Percentiles rank a stretch among this genome's conserved stretches.
Evolutionary conservation across 2,113 vertebrate species (phyloP).

Genomic region (Gasterosteus nipponicus): DNA sequence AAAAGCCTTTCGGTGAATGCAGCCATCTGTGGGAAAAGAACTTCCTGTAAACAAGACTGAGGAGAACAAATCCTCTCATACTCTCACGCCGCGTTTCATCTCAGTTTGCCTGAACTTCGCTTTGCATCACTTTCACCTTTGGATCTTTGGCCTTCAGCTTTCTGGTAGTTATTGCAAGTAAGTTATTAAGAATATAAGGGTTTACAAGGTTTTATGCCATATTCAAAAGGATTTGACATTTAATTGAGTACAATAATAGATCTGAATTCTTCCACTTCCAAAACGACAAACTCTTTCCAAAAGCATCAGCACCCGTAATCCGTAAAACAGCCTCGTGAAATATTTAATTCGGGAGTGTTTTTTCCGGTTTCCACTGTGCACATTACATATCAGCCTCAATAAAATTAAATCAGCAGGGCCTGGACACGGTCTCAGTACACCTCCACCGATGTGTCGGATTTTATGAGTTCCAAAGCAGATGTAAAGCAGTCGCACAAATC

Average conservation of each 20-base stretch:
- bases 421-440: slow-evolving; percentile 50
- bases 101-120: slow-evolving; percentile 28
- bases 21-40: slow-evolving; percentile 79
- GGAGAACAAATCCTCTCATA: slow-evolving; percentile 79
- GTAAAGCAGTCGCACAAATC: slow-evolving; percentile 31
- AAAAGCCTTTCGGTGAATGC: slow-evolving; percentile 78
- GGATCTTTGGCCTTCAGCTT: slow-evolving; percentile 21
- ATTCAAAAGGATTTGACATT: not conserved
- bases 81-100: slow-evolving; percentile 71
- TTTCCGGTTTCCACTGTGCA: slow-evolving; percentile 27
- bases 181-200: not conserved
- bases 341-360: slow-evolving; percentile 23
- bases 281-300: not conserved
- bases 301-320: slow-evolving; percentile 9
- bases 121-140: slow-evolving; percentile 10
- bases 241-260: not conserved
- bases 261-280: not conserved
- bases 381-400: slow-evolving; percentile 47
- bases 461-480: slow-evolving; percentile 29
- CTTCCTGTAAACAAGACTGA: slow-evolving; percentile 82
- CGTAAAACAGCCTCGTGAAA: slow-evolving; percentile 21
- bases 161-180: not conserved
- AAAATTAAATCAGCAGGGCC: slow-evolving; percentile 54
- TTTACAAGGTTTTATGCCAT: not conserved
- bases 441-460: slow-evolving; percentile 30